A percentile compares a stretch with the other conserved stretches of the same genome.
phyloP scores from a whole-genome alignment of 2,797 vertebrate species.

The Notamacropus eugenii region DNA sequence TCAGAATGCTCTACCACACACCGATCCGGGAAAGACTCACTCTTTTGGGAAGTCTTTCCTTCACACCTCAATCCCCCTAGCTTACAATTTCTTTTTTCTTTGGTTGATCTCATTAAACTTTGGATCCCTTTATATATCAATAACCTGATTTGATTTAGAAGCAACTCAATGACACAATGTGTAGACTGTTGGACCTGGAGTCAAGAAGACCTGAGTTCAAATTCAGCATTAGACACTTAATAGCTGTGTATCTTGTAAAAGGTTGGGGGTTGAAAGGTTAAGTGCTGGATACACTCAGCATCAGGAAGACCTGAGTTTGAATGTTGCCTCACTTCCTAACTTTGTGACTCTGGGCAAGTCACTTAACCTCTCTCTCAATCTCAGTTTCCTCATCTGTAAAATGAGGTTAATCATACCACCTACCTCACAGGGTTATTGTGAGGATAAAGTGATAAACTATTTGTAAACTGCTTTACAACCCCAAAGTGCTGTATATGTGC shows the following conservation, averaged over 20 bases:
- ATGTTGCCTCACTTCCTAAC: background rate
- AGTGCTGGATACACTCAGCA: background rate
- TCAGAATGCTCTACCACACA: background rate
- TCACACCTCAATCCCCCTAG: background rate
- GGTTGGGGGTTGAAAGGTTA: background rate
- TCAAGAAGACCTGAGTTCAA: background rate
- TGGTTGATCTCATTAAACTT: background rate
- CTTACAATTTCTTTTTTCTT: background rate
- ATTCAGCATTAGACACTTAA: background rate
- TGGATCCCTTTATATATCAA: background rate
- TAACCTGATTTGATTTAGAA: background rate
- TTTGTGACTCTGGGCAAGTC: background rate
- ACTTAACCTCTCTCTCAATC: background rate
- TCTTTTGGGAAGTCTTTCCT: background rate
- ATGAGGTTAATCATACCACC: background rate
- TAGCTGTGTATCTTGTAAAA: background rate
- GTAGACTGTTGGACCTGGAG: background rate
- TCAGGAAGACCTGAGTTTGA: background rate
- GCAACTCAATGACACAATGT: background rate
- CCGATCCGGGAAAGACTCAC: background rate
- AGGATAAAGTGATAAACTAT: background rate
- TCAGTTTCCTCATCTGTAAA: background rate
- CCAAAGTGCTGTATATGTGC: background rate
- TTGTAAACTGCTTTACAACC: background rate
- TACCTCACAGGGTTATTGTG: background rate